Evolutionary conservation across 2,888 invertebrate genomes (phyloP).

Genomic region (Theodoxus fluviatilis): DNA sequence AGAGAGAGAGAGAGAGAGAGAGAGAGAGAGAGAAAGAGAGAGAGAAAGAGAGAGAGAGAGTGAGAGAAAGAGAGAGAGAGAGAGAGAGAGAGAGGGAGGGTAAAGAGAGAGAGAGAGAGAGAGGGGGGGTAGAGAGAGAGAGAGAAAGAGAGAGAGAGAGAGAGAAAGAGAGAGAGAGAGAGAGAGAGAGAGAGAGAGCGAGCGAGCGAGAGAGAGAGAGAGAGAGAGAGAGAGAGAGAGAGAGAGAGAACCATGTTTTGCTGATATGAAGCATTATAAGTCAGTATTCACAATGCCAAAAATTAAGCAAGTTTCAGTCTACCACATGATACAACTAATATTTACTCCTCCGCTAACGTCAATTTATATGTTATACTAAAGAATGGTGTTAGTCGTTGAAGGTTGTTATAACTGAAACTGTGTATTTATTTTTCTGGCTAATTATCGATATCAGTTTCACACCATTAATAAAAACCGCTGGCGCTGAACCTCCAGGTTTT

Average conservation of each 20-base stretch:
- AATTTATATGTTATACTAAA: too few relatives aligned
- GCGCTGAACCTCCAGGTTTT: too few relatives aligned
- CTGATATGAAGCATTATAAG: too few relatives aligned
- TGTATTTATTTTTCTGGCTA: too few relatives aligned
- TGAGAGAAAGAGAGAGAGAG: background rate
- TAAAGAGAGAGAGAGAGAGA: background rate
- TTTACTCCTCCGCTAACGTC: too few relatives aligned
- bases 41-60: constrained; percentile 5
- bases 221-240: constrained; percentile 24
- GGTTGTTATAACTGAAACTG: too few relatives aligned
- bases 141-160: constrained; percentile 9
- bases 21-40: constrained; percentile 1
- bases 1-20: constrained; percentile 25
- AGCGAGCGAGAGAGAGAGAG: constrained; percentile 24
- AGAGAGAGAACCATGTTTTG: background rate
- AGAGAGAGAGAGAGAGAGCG: constrained; percentile 23
- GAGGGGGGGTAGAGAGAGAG: background rate
- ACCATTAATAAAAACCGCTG: too few relatives aligned
- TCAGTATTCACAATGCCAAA: too few relatives aligned
- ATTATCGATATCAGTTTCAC: too few relatives aligned
- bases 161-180: constrained; percentile 17
- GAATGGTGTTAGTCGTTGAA: too few relatives aligned
- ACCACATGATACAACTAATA: too few relatives aligned
- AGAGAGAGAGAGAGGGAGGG: background rate
- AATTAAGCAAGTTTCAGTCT: too few relatives aligned